Evolutionary conservation across 2,888 invertebrate genomes (phyloP).

Genomic region (Lepeophtheirus nordmannii): DNA sequence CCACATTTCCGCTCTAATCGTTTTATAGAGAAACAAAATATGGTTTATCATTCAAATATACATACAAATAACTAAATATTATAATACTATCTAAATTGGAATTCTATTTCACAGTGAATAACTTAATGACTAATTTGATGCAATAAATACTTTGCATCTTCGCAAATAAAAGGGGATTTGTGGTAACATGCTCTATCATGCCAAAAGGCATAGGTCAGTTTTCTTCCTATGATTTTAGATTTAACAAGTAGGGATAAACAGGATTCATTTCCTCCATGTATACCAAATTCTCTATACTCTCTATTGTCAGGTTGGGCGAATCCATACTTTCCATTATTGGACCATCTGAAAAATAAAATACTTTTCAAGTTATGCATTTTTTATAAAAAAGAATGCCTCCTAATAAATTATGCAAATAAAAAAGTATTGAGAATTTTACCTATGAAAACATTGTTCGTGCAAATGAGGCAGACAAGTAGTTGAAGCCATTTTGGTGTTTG

Average conservation of each 20-base stretch:
- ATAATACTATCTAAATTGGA: too few relatives aligned
- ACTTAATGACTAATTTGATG: conserved; percentile 31
- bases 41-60: too few relatives aligned
- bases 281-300: conserved; percentile 27
- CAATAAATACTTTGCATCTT: conserved; percentile 73
- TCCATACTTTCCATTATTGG: conserved; percentile 28
- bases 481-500: conserved; percentile 74
- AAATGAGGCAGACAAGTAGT: conserved; percentile 37
- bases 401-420: conserved; percentile 23
- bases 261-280: conserved; percentile 43
- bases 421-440: conserved; percentile 36
- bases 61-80: too few relatives aligned
- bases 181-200: conserved; percentile 74
- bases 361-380: conserved; percentile 27
- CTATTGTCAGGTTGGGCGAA: conserved; percentile 29
- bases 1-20: too few relatives aligned
- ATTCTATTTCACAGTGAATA: too few relatives aligned
- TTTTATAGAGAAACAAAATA: too few relatives aligned
- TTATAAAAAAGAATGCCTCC: too few relatives aligned
- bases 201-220: conserved; percentile 37
- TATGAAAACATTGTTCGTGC: background rate
- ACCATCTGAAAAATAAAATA: conserved; percentile 28
- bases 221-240: too few relatives aligned
- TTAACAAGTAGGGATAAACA: conserved; percentile 74
- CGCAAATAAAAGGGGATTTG: conserved; percentile 71